phyloP scores from a whole-genome alignment of 1,140 invertebrate species.

The Adoxophyes honmai region DNA sequence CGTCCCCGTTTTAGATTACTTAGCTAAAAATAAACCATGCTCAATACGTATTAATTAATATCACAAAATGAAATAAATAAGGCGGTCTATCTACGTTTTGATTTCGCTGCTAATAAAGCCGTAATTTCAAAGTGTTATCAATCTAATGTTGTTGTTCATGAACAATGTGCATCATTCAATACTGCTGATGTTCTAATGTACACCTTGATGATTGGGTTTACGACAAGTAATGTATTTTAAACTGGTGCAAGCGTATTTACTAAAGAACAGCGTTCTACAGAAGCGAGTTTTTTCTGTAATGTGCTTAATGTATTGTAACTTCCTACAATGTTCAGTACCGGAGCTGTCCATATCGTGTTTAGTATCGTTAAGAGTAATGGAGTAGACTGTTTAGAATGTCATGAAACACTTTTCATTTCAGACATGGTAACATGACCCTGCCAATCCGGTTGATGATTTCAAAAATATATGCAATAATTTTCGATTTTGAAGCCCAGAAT shows the following conservation, averaged over 20 bases:
- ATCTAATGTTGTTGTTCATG: slow-evolving; percentile 12
- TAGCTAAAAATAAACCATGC: slow-evolving; percentile 15
- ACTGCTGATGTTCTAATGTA: slow-evolving; percentile 11
- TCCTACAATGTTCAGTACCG: slow-evolving; percentile 7
- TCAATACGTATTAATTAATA: not conserved
- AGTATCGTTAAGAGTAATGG: slow-evolving; percentile 23
- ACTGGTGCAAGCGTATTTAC: slow-evolving; percentile 17
- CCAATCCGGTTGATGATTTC: slow-evolving; percentile 37
- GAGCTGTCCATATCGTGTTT: slow-evolving; percentile 9
- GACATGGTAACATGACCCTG: slow-evolving; percentile 40
- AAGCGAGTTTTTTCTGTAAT: slow-evolving; percentile 35
- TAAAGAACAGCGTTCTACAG: slow-evolving; percentile 28
- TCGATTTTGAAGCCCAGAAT: slow-evolving; percentile 41
- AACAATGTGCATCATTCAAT: slow-evolving; percentile 12
- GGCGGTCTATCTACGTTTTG: slow-evolving; percentile 13
- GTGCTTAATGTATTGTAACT: slow-evolving; percentile 25
- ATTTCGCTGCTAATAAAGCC: slow-evolving; percentile 13
- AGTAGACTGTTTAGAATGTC: slow-evolving; percentile 34
- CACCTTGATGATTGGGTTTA: slow-evolving; percentile 7
- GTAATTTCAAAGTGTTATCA: slow-evolving; percentile 6
- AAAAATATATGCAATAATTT: slow-evolving; percentile 28
- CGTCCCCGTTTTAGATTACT: not conserved
- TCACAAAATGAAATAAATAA: slow-evolving; percentile 9
- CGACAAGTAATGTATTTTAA: slow-evolving; percentile 14
- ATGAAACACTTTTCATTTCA: slow-evolving; percentile 54